Conservation (phyloP, 2,888 invertebrate genomes). For the Melitaea athalia region DNA sequence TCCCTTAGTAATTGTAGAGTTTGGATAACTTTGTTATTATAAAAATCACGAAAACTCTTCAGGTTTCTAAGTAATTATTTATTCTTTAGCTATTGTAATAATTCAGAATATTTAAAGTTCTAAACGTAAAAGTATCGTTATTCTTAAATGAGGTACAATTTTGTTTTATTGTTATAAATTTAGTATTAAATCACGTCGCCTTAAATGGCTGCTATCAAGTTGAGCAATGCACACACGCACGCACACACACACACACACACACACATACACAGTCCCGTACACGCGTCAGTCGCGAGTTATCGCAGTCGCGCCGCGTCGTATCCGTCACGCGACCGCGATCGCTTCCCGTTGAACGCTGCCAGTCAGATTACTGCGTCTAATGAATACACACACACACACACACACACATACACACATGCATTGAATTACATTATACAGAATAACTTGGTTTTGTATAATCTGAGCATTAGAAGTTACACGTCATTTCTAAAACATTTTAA, state of each 20-base stretch:
- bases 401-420: background rate
- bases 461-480: background rate
- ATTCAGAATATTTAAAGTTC: no score
- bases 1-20: background rate
- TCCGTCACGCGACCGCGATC: background rate
- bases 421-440: background rate
- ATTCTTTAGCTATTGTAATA: no score
- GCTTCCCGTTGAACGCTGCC: conserved; percentile 1
- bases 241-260: no score
- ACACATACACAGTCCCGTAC: background rate
- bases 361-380: conserved; percentile 12
- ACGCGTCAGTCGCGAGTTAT: background rate
- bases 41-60: no score
- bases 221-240: no score
- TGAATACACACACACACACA: conserved; percentile 2
- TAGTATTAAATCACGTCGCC: no score
- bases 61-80: no score
- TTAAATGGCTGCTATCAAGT: no score
- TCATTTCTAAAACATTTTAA: background rate
- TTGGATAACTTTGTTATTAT: no score
- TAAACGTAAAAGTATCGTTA: no score
- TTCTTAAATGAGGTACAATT: no score
- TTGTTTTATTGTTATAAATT: no score
- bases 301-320: background rate
- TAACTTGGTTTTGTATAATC: background rate